Percentiles rank a stretch among this genome's conserved stretches.
These are phyloP conservation scores for Drosophila anomalata DNA, from an alignment of 2,888 invertebrate species.

Conservation along the genomic window DNA sequence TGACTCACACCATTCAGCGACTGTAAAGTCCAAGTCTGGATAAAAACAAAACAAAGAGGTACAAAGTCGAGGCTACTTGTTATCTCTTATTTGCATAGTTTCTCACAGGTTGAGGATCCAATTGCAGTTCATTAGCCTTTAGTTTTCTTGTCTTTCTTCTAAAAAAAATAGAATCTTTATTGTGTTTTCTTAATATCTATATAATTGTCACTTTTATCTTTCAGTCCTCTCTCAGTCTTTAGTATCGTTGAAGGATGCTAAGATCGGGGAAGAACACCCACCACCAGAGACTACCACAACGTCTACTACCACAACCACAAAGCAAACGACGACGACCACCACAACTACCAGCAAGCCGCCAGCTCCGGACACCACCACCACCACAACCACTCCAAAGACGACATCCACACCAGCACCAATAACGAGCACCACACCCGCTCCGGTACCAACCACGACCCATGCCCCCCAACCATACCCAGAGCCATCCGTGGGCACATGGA, in stretches of 20 bases:
- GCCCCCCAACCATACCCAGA: conserved; percentile 81
- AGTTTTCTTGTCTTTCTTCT: neutral
- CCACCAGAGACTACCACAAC: conserved; percentile 7
- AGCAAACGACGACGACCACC: conserved; percentile 34
- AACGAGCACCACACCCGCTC: conserved; percentile 35
- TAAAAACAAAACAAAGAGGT: conserved; percentile 4
- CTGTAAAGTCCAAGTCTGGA: neutral
- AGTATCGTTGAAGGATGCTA: conserved; percentile 37
- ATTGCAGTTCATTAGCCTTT: neutral
- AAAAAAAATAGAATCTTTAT: neutral
- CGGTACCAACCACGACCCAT: conserved; percentile 55
- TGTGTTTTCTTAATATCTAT: too few species aligned
- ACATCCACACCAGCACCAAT: conserved; percentile 71
- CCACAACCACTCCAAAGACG: conserved; percentile 43
- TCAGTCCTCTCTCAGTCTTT: conserved; percentile 51
- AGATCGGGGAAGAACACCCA: conserved; percentile 19
- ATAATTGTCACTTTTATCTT: conserved; percentile 6
- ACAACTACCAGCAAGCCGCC: conserved; percentile 50
- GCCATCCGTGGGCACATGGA: conserved; percentile 85
- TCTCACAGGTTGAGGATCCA: neutral
- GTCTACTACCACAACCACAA: conserved; percentile 17
- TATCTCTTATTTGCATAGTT: neutral
- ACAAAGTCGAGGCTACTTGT: neutral
- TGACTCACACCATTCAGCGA: conserved; percentile 5
- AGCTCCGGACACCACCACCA: conserved; percentile 43